These are phyloP conservation scores for Halesus radiatus DNA, from an alignment of 1,140 invertebrate species.

Conservation along the genomic window DNA sequence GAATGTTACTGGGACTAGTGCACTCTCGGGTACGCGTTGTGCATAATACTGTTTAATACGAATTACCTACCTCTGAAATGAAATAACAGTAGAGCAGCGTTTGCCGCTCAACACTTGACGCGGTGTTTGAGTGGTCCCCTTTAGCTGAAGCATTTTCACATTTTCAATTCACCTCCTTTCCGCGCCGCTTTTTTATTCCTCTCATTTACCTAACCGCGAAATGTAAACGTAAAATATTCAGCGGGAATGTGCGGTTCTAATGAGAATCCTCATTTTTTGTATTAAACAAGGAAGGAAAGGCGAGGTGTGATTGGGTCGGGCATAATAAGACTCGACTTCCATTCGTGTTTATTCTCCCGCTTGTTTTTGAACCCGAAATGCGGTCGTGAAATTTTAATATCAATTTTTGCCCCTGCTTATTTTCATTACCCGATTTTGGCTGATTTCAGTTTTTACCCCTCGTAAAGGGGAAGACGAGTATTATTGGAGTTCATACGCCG, in stretches of 20 bases:
- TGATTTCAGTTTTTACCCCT: conserved; percentile 37
- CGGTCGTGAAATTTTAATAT: conserved; percentile 56
- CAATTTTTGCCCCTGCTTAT: conserved; percentile 48
- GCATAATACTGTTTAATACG: neutral
- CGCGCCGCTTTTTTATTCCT: conserved; percentile 38
- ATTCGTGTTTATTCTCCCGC: conserved; percentile 47
- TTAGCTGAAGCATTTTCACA: conserved; percentile 42
- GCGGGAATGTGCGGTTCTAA: conserved; percentile 49
- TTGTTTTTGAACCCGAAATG: conserved; percentile 50
- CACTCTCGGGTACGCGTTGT: neutral
- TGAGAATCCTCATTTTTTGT: conserved; percentile 52
- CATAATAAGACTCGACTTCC: conserved; percentile 40
- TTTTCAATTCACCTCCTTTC: conserved; percentile 51
- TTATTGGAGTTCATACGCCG: conserved; percentile 38
- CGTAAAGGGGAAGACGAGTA: conserved; percentile 15
- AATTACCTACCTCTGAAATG: no score
- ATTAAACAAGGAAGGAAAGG: conserved; percentile 46
- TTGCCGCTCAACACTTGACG: conserved; percentile 18
- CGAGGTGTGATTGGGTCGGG: conserved; percentile 46
- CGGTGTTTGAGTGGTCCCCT: conserved; percentile 40
- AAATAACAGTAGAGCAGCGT: no score
- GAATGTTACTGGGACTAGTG: neutral
- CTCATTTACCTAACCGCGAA: conserved; percentile 44
- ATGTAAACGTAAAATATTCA: conserved; percentile 52
- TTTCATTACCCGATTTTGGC: conserved; percentile 47